Evolutionary conservation across 30 jellyfish, hydroid and myxozoan species (phyloP), one percentile per base, ranked within the genome.

Genomic region (Phacellophora camtschatica): DNA sequence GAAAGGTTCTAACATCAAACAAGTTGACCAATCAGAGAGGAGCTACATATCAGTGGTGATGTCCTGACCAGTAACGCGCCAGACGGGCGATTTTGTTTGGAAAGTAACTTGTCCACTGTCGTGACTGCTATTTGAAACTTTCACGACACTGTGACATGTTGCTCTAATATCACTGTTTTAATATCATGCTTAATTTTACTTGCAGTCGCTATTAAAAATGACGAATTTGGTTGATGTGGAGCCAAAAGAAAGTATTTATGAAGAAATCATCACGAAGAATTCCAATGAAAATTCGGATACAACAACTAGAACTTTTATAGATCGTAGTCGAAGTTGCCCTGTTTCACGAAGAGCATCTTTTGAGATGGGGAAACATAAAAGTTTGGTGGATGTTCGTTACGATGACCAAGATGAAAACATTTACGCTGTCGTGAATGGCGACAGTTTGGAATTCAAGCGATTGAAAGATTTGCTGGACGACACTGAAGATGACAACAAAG

Each of bases 341-440:
- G 71, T 62, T 45, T 72, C 86, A 29, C 20, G 86, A 51, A 72
- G 35, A 54, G 13, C 74, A 5, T 50, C 86, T 24, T 42, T 15
- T 9, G 86, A 50, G 13, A 50, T 72, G 61, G 86, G 74, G 0
- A 18, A 62, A 34, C 74, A 72, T 51, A 15, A 34, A 16, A 72
- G 86, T 36, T 12, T 56, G 45, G 54, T 42, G 27, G 22, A 72
- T 32, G n/a, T 72, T 13, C 61, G 65, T 4, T 15, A 50, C 19
- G 25, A 18, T 20, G 91, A 80, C 23, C 51, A 49, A 19, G 84
- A 51, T 6, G 91, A 80, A 19, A 80, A 66, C 29, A 23, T 80
- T 24, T 80, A 80, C 51, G 91, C 91, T 2, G 83, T 80, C 34
- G 84, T 80, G 7, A 53, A 80, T 32, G 91, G 91, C 16, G 84